A percentile compares a stretch with the other conserved stretches of the same genome.
These are phyloP conservation scores for Fragum fragum DNA, from an alignment of 2,888 invertebrate genomes.

Conservation along the genomic window DNA sequence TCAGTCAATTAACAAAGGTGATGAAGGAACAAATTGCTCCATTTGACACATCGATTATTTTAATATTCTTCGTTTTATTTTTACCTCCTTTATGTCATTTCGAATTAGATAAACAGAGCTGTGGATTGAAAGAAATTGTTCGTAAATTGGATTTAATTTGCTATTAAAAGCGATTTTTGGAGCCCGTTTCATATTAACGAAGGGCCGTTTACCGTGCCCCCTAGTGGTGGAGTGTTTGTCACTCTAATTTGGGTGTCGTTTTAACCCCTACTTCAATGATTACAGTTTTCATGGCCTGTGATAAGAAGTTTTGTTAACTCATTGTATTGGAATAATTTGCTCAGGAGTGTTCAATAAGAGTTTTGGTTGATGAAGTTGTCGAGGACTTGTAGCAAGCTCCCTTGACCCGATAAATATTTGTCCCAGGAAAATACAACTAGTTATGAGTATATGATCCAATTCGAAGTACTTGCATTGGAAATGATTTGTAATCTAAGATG, in stretches of 20 bases:
- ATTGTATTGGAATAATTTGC: conserved; percentile 63
- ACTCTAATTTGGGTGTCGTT: conserved; percentile 67
- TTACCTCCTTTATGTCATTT: conserved; percentile 1
- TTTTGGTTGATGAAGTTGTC: conserved; percentile 50
- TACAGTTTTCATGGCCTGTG: conserved; percentile 42
- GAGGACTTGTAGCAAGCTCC: conserved; percentile 37
- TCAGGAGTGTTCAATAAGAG: conserved; percentile 30
- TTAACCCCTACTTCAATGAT: conserved; percentile 54
- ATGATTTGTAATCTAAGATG: too few relatives aligned
- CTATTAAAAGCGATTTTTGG: conserved; percentile 18
- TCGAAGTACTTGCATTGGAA: too few relatives aligned
- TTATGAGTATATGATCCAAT: too few relatives aligned
- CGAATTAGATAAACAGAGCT: conserved; percentile 9
- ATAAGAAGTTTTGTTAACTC: conserved; percentile 57
- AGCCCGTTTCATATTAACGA: conserved; percentile 15
- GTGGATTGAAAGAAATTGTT: conserved; percentile 4
- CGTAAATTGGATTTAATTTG: conserved; percentile 33
- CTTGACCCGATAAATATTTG: neutral
- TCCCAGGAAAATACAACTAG: too few relatives aligned
- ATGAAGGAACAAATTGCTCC: too few relatives aligned
- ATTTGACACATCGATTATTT: too few relatives aligned
- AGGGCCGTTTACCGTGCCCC: conserved; percentile 28
- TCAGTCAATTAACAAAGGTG: too few relatives aligned
- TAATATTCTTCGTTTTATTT: neutral
- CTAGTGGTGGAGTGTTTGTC: conserved; percentile 54